Base-by-base conservation (phyloP, 1,140 invertebrate species). In the Drosophila lacteicornis region DNA sequence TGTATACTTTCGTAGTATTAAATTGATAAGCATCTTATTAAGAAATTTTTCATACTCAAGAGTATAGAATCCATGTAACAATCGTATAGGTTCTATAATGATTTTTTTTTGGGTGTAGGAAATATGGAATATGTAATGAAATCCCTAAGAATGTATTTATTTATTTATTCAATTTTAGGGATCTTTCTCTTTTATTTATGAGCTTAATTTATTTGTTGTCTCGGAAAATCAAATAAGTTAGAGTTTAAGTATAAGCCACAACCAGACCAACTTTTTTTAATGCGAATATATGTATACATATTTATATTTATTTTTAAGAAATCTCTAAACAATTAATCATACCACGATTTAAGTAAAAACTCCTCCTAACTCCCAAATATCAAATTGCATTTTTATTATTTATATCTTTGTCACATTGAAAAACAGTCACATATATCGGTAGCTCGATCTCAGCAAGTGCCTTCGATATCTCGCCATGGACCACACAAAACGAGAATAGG, bases 361-460 rank as follows among this genome's bases (percentile, higher is more conserved):
- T 4, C 33, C 33, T 5, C 3, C 5, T 7, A 17, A n/a, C n/a
- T n/a, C n/a, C n/a, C n/a, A 55, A 38, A 55, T 55, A 55, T 55
- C 51, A 15, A 5, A 55, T 55, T 38, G 12, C 12, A 38, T 12
- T 38, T 12, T 4, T 38, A 38, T 38, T 38, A 38, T 13, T 13
- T 38, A 38, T 38, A 13, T 38, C 12, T 38, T 1, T 13, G 36
- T 38, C 36, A 4, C 51, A 55, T n/a, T 19, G 25, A 25, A 42
- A 27, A 43, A 12, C 25, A 19, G 55, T 33, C 9, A 11, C 25
- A 47, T 40, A 11, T 71, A 74, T 74, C 68, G 33, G 56, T 61
- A 74, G 56, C 70, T 25, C 22, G 17, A 74, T 74, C 68, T 74
- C 25, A 73, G 47, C 67, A 9, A 38, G 51, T 70, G 69, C 51